Conservation (phyloP, 2,113 vertebrate genomes). For the Haemorhous mexicanus region DNA sequence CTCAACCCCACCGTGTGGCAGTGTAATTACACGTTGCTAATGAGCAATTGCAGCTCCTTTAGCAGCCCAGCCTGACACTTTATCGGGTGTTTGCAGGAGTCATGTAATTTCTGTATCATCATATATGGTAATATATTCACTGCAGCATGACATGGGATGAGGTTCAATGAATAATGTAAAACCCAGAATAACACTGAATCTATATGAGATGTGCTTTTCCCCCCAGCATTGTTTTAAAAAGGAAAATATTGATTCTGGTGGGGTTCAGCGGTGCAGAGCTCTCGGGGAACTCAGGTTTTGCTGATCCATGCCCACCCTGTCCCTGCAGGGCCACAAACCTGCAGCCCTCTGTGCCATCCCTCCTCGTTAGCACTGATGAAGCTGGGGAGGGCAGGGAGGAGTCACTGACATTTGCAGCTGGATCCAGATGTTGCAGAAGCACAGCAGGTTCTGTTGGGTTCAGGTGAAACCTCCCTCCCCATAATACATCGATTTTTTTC, state of each 20-base stretch:
- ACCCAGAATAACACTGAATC: neutral
- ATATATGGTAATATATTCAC: neutral
- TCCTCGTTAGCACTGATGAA: neutral
- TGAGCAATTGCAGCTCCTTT: neutral
- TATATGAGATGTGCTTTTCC: neutral
- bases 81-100: neutral
- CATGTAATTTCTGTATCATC: slow-evolving; percentile 9
- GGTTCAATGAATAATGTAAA: neutral
- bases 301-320: neutral
- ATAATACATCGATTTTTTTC: neutral
- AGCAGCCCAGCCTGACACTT: neutral
- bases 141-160: neutral
- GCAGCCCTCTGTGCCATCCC: neutral
- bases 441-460: neutral
- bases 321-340: accelerated
- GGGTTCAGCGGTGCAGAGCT: neutral
- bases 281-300: neutral
- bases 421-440: neutral
- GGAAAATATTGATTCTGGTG: slow-evolving; percentile 16
- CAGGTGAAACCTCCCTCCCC: neutral
- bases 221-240: neutral
- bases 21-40: neutral
- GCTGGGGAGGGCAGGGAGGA: neutral
- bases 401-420: neutral
- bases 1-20: neutral